Evolutionary conservation across 2,113 vertebrate species (phyloP), one percentile per base, ranked within the genome.

Genomic region (Pachyramphus minor): DNA sequence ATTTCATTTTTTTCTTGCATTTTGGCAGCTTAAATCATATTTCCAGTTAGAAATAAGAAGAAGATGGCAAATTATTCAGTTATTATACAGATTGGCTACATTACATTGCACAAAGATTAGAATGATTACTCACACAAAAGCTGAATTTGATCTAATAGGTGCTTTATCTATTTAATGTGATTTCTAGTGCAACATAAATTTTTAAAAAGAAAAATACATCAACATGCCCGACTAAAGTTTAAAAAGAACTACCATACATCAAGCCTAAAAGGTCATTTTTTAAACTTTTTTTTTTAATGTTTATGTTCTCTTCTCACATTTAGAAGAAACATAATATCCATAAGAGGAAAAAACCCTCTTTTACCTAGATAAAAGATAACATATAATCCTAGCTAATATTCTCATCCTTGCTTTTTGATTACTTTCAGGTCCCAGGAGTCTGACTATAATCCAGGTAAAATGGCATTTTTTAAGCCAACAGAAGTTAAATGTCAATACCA

Each of bases 391-490:
- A 84, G 47, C 35, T 93, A 74, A 87, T 93, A 95, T 80, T 81
- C 89, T 93, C 66, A 89, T 93, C 31, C 44, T 73, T 52, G 27
- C 47, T 81, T 85, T 93, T 92, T 91, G 72, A 94, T 87, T 88
- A 89, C 79, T 92, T 93, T 76, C 53, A 74, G 11, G 31, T 66
- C 78, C 56, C 60, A 80, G 52, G 30, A 86, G 64, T 67, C 16
- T 39, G 96, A 89, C 63, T 72, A 33, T 85, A 96, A 96, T 96
- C 87, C 94, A 74, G 42, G 22, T 49, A 95, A 80, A 95, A 95
- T 82, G 64, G 41, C 60, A 88, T 74, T 92, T 92, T 96, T 93
- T 55, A 95, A 81, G 62, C 41, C 69, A 58, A 84, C 80, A 59
- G 25, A 88, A 96, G 79, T 69, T 95, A 96, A 95, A 96, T 95